Evolutionary conservation across 1,140 invertebrate genomes (phyloP), one percentile per base, ranked within the genome.

Genomic region (Meloidogyne chitwoodi): DNA sequence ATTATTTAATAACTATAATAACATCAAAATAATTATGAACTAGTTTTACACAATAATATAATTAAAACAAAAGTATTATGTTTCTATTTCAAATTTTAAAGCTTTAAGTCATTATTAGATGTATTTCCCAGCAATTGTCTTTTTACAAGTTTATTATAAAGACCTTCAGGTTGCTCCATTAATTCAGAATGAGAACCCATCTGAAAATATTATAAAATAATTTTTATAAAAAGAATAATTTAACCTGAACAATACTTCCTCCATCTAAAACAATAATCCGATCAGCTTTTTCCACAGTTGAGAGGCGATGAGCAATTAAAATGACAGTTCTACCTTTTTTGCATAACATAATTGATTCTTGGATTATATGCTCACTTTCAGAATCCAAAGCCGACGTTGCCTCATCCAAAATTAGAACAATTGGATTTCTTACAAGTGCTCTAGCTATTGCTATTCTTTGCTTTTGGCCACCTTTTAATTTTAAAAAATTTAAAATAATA

Each of bases 261-360:
- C 87, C 83, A 22, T 89, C 83, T 56, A 89, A 85, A 16, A 88
- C 88, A 67, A 85, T 84, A 67, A 89, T 89, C 29, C 86, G 81
- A 78, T 89, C 88, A 11, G 88, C 88, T 65, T 85, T 83, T 77
- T 87, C 81, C 3, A 87, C 83, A 16, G 89, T 90, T 56, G 88
- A 89, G 27, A 90, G 83, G 34, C 89, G 77, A 80, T 90, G 89
- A 24, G 89, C 89, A 73, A 90, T 90, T 16, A 89, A 85, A 56
- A 90, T 87, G 0, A 90, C 89, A n/a, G 89, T 88, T 29, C 88
- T 79, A 24, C 88, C 89, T 41, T 86, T 76, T 16, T 83, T 61
- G 65, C 85, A 84, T 68, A 84, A 81, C 66, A 82, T 78, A 41
- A 88, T 78, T 26, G 87, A 83, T 76, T 87, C 81, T 68, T 87